phyloP scores from a whole-genome alignment of 2,113 vertebrate species.

The Leucoraja erinaceus region DNA sequence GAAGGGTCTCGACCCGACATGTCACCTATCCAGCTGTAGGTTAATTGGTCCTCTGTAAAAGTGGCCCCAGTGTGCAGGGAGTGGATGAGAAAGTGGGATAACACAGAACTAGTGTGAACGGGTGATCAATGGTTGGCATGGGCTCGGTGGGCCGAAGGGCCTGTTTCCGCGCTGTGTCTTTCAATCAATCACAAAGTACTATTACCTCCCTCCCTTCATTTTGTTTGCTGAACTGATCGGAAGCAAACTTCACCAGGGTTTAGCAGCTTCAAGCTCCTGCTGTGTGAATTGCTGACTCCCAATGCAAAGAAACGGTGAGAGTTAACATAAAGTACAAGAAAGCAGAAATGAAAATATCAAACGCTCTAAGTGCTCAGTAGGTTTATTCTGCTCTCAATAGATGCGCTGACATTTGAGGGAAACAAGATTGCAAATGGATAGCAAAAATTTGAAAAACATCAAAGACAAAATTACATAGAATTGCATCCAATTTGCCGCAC shows the following conservation, averaged over 20 bases:
- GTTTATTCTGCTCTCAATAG: background rate
- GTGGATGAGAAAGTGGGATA: too few relatives aligned
- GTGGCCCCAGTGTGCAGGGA: too few relatives aligned
- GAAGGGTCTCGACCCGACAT: too few relatives aligned
- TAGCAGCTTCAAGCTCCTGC: background rate
- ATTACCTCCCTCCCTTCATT: too few relatives aligned
- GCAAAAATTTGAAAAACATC: background rate
- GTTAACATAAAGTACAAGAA: background rate
- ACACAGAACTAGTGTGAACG: too few relatives aligned
- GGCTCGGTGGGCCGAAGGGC: too few relatives aligned
- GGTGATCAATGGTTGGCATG: too few relatives aligned
- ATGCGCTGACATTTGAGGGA: background rate
- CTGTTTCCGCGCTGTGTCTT: too few relatives aligned
- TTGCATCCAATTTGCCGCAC: background rate
- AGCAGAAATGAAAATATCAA: conserved; percentile 9
- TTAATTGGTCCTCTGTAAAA: too few relatives aligned
- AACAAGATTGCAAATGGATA: background rate
- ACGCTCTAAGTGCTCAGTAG: background rate
- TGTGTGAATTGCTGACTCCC: background rate
- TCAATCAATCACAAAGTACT: too few relatives aligned
- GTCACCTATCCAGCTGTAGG: too few relatives aligned
- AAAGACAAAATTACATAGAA: background rate
- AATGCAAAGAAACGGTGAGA: background rate
- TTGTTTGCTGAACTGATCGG: too few relatives aligned
- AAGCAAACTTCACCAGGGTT: background rate